Conservation (phyloP, 2,888 invertebrate species). For the Notodonta ziczac region DNA sequence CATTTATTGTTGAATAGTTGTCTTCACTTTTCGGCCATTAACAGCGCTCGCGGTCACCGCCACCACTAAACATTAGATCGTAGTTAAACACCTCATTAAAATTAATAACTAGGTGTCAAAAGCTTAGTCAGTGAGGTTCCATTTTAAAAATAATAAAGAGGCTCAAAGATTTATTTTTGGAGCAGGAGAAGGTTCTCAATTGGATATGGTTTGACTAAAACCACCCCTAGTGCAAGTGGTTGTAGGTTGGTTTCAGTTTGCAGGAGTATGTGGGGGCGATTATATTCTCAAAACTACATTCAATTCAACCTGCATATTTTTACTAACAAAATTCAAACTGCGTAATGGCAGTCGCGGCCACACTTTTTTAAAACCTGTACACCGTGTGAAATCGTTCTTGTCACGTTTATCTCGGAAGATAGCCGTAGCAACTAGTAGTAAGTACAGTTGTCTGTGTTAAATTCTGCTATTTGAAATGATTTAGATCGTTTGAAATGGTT, state of each 20-base stretch:
- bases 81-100: background rate
- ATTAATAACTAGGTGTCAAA: too few relatives aligned
- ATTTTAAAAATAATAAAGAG: too few relatives aligned
- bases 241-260: too few relatives aligned
- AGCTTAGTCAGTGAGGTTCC: too few relatives aligned
- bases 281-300: too few relatives aligned
- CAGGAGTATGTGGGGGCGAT: too few relatives aligned
- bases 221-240: too few relatives aligned
- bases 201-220: too few relatives aligned
- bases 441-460: background rate
- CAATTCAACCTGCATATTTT: too few relatives aligned
- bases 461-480: background rate
- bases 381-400: background rate
- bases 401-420: background rate
- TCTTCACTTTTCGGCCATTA: slow-evolving; percentile 1
- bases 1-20: background rate
- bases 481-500: background rate
- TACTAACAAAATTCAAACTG: background rate
- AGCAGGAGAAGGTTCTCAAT: too few relatives aligned
- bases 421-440: background rate
- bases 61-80: background rate
- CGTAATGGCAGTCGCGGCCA: background rate
- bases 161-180: too few relatives aligned
- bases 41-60: background rate
- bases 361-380: background rate